phyloP scores from a whole-genome alignment of 1,140 invertebrate species.

The Plutomurus gul region DNA sequence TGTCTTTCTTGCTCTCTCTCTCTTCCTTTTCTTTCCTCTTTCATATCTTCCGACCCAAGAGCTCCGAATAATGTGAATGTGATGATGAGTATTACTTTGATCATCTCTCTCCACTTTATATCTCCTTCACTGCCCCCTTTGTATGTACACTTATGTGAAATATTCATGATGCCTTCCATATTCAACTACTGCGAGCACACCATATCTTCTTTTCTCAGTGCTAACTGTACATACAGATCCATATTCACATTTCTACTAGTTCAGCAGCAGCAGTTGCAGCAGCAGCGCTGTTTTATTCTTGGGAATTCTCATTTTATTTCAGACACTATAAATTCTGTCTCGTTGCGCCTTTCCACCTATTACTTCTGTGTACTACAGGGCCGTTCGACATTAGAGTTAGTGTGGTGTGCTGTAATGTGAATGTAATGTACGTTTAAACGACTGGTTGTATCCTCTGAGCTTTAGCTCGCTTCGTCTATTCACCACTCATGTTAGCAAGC shows the following conservation, averaged over 20 bases:
- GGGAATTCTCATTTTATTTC: constrained; percentile 9
- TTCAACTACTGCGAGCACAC: too few species aligned
- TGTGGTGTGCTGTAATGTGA: background rate
- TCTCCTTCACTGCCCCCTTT: background rate
- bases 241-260: too few species aligned
- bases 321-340: constrained; percentile 8
- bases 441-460: background rate
- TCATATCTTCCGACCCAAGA: constrained; percentile 24
- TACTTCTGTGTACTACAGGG: background rate
- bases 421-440: constrained; percentile 18
- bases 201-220: too few species aligned
- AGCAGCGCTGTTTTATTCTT: background rate
- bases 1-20: constrained; percentile 2
- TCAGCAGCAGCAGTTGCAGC: too few species aligned
- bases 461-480: background rate
- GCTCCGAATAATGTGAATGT: constrained; percentile 26
- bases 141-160: background rate
- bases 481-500: background rate
- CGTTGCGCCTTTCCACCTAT: background rate
- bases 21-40: constrained; percentile 1
- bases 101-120: constrained; percentile 20
- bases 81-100: constrained; percentile 27
- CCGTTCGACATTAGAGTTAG: too few species aligned
- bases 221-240: too few species aligned
- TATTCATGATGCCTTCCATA: too few species aligned